phyloP scores from a whole-genome alignment of 2,797 vertebrate genomes.

The Cossypha niveicapilla region DNA sequence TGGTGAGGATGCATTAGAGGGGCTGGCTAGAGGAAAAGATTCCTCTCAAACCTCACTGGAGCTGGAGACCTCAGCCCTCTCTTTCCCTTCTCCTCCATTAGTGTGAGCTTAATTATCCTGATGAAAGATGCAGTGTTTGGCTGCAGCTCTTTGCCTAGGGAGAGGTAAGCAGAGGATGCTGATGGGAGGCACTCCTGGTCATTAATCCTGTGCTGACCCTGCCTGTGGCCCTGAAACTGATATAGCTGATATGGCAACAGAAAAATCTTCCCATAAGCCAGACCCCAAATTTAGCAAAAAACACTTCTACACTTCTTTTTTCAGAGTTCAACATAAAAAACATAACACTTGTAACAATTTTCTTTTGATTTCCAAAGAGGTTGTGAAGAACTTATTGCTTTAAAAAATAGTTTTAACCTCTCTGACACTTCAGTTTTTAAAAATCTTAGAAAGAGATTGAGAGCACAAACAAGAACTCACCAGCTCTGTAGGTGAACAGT shows the following conservation, averaged over 20 bases:
- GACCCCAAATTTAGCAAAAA: not conserved
- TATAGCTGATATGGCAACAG: not conserved
- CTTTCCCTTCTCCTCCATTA: not conserved
- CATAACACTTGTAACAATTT: not conserved
- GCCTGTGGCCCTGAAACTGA: not conserved
- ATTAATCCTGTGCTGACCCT: not conserved
- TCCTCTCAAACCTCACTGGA: not conserved
- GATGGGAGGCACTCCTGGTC: not conserved
- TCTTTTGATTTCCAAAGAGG: conserved; percentile 35
- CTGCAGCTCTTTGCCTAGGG: not conserved
- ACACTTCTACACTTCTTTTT: not conserved
- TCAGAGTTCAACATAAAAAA: not conserved
- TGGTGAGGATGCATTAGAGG: not conserved
- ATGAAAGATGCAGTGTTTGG: not conserved
- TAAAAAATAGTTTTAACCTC: conserved; percentile 39
- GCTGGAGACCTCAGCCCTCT: not conserved
- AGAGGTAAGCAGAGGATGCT: not conserved
- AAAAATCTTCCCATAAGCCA: not conserved
- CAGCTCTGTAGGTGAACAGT: not conserved
- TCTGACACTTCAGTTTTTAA: conserved; percentile 7
- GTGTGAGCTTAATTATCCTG: not conserved
- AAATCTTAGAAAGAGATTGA: conserved; percentile 2
- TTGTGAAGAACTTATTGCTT: conserved; percentile 19
- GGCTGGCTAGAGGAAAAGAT: not conserved
- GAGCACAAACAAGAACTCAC: conserved; percentile 5